phyloP scores from a whole-genome alignment of 2,113 vertebrate species.

The Sebastes schlegelii region DNA sequence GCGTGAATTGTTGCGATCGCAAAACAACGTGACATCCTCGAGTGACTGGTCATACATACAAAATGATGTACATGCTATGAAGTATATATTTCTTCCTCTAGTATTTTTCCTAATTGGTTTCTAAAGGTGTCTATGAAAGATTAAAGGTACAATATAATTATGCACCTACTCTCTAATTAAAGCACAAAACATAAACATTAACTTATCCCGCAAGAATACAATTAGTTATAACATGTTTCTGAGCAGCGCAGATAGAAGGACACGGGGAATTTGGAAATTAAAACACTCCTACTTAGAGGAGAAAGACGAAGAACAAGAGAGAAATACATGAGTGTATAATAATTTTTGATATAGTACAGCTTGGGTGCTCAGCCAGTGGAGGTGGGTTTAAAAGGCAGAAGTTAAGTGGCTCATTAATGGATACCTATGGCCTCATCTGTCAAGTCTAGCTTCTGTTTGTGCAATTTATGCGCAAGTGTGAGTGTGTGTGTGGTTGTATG shows the following conservation, averaged over 20 bases:
- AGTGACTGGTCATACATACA: no score
- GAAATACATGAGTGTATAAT: slow-evolving; percentile 29
- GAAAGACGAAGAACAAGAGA: slow-evolving; percentile 23
- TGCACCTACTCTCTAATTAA: not conserved
- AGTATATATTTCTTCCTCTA: not conserved
- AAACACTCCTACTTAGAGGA: not conserved
- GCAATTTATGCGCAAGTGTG: not conserved
- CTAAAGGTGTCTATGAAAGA: not conserved
- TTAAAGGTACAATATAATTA: not conserved
- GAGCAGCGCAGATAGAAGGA: not conserved
- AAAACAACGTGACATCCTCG: no score
- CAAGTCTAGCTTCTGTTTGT: slow-evolving; percentile 36
- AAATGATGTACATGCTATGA: not conserved
- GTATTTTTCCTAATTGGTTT: not conserved
- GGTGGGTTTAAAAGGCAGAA: slow-evolving; percentile 45
- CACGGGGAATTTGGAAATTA: not conserved
- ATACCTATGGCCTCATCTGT: slow-evolving; percentile 58
- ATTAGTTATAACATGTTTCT: not conserved
- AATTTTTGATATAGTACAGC: slow-evolving; percentile 30
- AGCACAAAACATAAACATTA: not conserved
- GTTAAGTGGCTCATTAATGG: slow-evolving; percentile 70
- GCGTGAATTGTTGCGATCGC: no score
- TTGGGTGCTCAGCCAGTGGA: slow-evolving; percentile 24
- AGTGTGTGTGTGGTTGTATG: slow-evolving; percentile 9
- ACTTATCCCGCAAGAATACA: not conserved